Evolutionary conservation across 1,140 invertebrate genomes (phyloP).

Genomic region (Euschistus heros): DNA sequence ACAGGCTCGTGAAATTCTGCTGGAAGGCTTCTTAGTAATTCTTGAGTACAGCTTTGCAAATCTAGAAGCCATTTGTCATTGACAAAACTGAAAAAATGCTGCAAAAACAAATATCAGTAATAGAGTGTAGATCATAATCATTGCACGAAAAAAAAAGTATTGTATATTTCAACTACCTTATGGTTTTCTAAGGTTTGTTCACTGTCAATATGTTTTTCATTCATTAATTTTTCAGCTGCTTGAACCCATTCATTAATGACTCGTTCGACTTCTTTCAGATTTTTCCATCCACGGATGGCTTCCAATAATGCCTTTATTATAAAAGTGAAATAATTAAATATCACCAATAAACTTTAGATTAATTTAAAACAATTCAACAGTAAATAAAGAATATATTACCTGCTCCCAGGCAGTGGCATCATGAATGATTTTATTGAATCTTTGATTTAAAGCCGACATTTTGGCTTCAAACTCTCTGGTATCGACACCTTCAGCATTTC

Average conservation of each 20-base stretch:
- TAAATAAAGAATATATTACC: conserved; percentile 28
- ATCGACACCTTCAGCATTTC: conserved; percentile 58
- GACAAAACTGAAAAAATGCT: conserved; percentile 73
- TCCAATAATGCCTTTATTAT: conserved; percentile 51
- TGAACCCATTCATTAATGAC: conserved; percentile 76
- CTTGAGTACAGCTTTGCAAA: conserved; percentile 63
- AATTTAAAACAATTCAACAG: background rate
- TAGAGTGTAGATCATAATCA: background rate
- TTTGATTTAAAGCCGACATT: conserved; percentile 69
- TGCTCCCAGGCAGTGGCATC: conserved; percentile 67
- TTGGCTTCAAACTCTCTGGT: conserved; percentile 38
- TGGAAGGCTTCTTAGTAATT: conserved; percentile 60
- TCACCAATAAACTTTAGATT: background rate
- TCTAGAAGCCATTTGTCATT: conserved; percentile 75
- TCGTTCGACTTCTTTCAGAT: conserved; percentile 65
- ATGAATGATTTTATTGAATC: conserved; percentile 63
- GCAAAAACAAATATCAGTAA: conserved; percentile 10
- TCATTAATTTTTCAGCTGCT: conserved; percentile 67
- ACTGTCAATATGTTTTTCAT: conserved; percentile 50
- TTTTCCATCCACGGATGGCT: conserved; percentile 71
- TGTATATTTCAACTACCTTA: conserved; percentile 33
- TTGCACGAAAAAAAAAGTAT: no score
- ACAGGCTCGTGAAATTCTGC: conserved; percentile 54
- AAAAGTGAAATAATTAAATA: background rate
- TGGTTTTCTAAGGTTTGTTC: conserved; percentile 35